A percentile compares a stretch with the other conserved stretches of the same genome.
Evolutionary conservation across 2,797 vertebrate species (phyloP).

Genomic region (Gadopsis bispinosus): DNA sequence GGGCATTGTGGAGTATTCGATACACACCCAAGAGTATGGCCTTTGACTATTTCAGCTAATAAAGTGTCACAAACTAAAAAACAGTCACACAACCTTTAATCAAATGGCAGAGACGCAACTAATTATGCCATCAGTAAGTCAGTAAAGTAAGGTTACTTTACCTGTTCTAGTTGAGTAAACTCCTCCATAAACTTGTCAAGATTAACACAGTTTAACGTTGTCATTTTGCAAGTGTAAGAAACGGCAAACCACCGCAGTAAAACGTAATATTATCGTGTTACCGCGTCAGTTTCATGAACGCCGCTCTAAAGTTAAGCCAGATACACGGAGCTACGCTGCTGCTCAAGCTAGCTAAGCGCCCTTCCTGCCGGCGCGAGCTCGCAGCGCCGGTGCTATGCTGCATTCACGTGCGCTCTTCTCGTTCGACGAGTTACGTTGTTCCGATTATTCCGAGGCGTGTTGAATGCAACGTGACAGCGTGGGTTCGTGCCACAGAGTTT

Average conservation of each 20-base stretch:
- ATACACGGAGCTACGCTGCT: neutral
- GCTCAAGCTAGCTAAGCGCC: neutral
- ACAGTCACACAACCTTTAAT: neutral
- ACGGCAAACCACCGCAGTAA: rapidly evolving
- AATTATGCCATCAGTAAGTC: neutral
- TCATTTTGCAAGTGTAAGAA: conserved; percentile 48
- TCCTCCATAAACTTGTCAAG: conserved; percentile 87
- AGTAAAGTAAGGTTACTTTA: conserved; percentile 57
- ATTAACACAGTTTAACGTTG: conserved; percentile 77
- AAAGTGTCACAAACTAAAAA: neutral
- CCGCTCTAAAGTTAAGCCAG: neutral
- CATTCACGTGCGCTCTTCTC: no score
- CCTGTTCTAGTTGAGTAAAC: conserved; percentile 90
- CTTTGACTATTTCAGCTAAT: no score
- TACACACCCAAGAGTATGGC: neutral
- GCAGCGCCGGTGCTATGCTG: neutral
- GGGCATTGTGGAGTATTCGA: no score
- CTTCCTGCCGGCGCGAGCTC: neutral
- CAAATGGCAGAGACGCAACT: neutral
- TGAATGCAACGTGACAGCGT: no score
- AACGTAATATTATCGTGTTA: neutral
- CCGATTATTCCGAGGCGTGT: no score
- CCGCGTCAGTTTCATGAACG: neutral
- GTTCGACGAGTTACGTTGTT: no score
- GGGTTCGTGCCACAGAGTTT: no score